Conservation (phyloP, 2,113 vertebrate genomes). For the Columba janthina region DNA sequence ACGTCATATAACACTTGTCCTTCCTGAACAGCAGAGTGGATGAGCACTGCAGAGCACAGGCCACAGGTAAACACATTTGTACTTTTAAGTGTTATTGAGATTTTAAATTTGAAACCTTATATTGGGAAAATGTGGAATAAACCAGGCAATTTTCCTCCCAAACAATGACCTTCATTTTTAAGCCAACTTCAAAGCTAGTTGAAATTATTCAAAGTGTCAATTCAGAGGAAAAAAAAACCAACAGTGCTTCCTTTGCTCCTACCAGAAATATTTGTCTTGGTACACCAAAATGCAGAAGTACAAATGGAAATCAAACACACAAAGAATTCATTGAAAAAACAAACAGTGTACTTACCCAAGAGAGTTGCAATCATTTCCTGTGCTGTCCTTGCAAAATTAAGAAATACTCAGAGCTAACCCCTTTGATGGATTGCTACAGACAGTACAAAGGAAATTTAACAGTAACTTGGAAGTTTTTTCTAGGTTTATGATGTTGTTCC, state of each 20-base stretch:
- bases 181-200: background rate
- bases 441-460: conserved; percentile 11
- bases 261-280: background rate
- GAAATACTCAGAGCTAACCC: background rate
- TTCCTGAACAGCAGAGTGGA: background rate
- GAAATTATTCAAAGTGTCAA: background rate
- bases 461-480: background rate
- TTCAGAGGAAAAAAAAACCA: background rate
- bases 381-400: conserved; percentile 30
- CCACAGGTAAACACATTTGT: background rate
- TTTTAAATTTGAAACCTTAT: background rate
- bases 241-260: background rate
- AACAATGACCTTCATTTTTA: background rate
- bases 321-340: conserved; percentile 28
- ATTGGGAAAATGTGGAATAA: background rate
- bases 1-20: background rate
- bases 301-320: conserved; percentile 10
- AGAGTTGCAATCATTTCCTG: background rate
- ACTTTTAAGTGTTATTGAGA: background rate
- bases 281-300: background rate
- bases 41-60: background rate
- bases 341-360: background rate
- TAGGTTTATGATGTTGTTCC: background rate
- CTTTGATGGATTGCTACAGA: conserved; percentile 26
- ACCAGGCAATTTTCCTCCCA: background rate